Conservation (phyloP, 1,140 invertebrate species). For the Maconellicoccus hirsutus region DNA sequence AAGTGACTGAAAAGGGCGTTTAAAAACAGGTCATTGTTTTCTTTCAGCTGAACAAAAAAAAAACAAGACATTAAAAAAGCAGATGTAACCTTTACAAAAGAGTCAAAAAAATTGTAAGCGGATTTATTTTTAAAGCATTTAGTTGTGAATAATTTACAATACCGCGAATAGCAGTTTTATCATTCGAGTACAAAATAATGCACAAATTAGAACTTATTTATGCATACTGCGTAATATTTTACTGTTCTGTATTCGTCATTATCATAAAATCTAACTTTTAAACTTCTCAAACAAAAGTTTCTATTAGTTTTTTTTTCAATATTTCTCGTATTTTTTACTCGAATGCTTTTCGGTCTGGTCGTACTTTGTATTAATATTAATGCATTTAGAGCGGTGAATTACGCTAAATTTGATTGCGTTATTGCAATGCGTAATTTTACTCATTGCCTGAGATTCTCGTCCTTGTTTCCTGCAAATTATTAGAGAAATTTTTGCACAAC, state of each 20-base stretch:
- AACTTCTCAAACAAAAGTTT: slow-evolving; percentile 5
- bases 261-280: slow-evolving; percentile 10
- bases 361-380: slow-evolving; percentile 6
- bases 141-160: slow-evolving; percentile 5
- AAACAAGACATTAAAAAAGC: not conserved
- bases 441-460: not conserved
- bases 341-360: not conserved
- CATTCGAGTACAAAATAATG: not conserved
- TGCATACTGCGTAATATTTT: not conserved
- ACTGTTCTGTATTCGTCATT: not conserved
- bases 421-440: not conserved
- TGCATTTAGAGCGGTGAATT: not conserved
- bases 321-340: slow-evolving; percentile 5
- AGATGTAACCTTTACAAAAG: not conserved
- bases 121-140: slow-evolving; percentile 1
- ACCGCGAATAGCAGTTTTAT: not conserved
- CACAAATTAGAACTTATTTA: slow-evolving; percentile 6
- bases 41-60: not conserved
- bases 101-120: not conserved
- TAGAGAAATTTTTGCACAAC: too few species aligned
- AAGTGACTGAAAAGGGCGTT: not conserved
- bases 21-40: not conserved
- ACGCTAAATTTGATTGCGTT: not conserved
- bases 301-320: not conserved
- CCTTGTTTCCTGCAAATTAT: too few species aligned